Evolutionary conservation across 2,888 invertebrate species (phyloP).

Genomic region (Torymus tubicola): DNA sequence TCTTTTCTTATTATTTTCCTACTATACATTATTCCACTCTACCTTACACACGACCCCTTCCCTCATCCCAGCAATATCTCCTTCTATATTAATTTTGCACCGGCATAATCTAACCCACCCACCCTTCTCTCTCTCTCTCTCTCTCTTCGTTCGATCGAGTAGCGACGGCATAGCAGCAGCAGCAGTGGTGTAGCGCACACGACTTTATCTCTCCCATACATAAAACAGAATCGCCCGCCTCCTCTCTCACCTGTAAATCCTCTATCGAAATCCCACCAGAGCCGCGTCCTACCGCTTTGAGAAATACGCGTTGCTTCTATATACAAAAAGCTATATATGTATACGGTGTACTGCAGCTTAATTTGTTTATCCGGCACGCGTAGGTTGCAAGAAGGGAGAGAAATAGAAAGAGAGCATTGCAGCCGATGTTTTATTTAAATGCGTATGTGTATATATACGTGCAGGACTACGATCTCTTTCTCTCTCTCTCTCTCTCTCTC

Average conservation of each 20-base stretch:
- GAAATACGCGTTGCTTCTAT: constrained; percentile 11
- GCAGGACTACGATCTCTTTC: too few species aligned
- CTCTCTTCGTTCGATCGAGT: too few species aligned
- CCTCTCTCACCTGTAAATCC: constrained; percentile 10
- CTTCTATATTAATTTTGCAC: too few species aligned
- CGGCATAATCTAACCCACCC: too few species aligned
- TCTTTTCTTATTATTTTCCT: too few species aligned
- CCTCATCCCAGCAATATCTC: too few species aligned
- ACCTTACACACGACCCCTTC: too few species aligned
- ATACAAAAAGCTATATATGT: constrained; percentile 18
- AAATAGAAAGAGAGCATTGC: constrained; percentile 65
- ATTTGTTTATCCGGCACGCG: constrained; percentile 48
- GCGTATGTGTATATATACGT: constrained; percentile 71
- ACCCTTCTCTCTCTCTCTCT: too few species aligned
- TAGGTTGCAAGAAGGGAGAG: background rate
- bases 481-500: too few species aligned
- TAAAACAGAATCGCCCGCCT: constrained; percentile 13
- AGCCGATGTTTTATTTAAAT: constrained; percentile 75
- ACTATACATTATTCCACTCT: too few species aligned
- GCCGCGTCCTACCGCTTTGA: constrained; percentile 11
- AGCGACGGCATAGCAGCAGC: background rate
- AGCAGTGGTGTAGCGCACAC: background rate
- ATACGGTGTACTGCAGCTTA: constrained; percentile 33
- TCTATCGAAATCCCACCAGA: constrained; percentile 41
- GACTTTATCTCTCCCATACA: constrained; percentile 14